Evolutionary conservation across 1,140 invertebrate species (phyloP).

Genomic region (Diorhabda sublineata): DNA sequence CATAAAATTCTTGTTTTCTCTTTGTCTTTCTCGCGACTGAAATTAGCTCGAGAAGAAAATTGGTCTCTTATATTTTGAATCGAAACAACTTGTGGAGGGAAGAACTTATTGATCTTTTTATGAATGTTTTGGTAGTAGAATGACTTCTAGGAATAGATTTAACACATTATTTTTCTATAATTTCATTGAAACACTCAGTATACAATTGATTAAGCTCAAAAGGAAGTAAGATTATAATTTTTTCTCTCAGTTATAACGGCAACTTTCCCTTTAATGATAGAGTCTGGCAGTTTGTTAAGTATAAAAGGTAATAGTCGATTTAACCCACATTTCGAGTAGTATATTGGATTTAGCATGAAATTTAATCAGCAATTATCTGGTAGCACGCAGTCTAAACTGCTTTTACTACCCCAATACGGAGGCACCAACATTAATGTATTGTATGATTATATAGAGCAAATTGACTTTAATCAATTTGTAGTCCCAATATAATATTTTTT

Average conservation of each 20-base stretch:
- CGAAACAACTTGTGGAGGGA: slow-evolving; percentile 10
- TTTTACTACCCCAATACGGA: slow-evolving; percentile 30
- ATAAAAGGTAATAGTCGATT: slow-evolving; percentile 34
- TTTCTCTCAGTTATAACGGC: too few species aligned
- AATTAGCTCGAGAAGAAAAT: slow-evolving; percentile 35
- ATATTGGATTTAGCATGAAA: slow-evolving; percentile 42
- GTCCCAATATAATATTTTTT: too few species aligned
- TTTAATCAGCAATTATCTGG: slow-evolving; percentile 45
- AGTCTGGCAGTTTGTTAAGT: slow-evolving; percentile 31
- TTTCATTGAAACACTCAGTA: too few species aligned
- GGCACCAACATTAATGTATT: slow-evolving; percentile 13
- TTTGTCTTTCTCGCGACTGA: slow-evolving; percentile 32
- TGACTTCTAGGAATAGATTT: too few species aligned
- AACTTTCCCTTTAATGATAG: slow-evolving; percentile 17
- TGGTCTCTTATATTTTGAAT: slow-evolving; percentile 24
- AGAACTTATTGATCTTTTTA: too few species aligned
- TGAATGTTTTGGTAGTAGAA: too few species aligned
- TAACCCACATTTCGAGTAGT: slow-evolving; percentile 40
- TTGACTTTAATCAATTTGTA: too few species aligned
- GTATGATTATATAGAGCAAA: slow-evolving; percentile 3
- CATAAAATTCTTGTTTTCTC: slow-evolving; percentile 40
- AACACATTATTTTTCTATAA: too few species aligned
- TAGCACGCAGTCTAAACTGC: slow-evolving; percentile 37
- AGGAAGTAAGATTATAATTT: too few species aligned
- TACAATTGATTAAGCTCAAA: too few species aligned